phyloP scores from a whole-genome alignment of 2,113 vertebrate genomes.

The Muscicapa adusta region DNA sequence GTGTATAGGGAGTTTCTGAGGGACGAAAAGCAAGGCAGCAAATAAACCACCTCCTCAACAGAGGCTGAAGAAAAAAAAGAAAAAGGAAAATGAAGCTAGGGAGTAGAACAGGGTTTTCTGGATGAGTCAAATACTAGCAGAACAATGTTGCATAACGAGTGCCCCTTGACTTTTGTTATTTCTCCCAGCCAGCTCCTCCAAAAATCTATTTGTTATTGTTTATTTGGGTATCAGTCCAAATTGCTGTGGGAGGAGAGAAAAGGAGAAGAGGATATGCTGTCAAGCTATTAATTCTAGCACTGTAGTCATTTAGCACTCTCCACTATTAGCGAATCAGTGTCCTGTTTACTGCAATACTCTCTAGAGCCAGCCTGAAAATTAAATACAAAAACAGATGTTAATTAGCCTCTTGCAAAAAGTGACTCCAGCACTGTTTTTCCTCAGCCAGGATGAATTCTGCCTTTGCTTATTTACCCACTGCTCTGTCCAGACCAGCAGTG shows the following conservation, averaged over 20 bases:
- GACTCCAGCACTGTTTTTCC: neutral
- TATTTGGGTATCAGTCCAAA: constrained; percentile 62
- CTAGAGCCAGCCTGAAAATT: constrained; percentile 7
- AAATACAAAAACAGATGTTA: constrained; percentile 23
- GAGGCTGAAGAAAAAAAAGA: neutral
- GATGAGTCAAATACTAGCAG: constrained; percentile 5
- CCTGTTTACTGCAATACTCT: constrained; percentile 27
- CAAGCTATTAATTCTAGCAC: constrained; percentile 40
- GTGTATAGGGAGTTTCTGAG: neutral
- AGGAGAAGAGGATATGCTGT: constrained; percentile 37
- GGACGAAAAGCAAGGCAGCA: neutral
- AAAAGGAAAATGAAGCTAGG: neutral
- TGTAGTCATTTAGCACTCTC: neutral
- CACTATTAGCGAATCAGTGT: neutral
- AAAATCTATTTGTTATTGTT: constrained; percentile 58
- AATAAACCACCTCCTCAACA: neutral
- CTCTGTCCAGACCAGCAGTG: neutral
- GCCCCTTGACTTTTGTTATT: constrained; percentile 58
- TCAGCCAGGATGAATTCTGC: neutral
- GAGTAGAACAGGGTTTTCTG: constrained; percentile 21
- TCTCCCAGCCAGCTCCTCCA: constrained; percentile 42
- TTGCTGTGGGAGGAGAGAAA: constrained; percentile 47
- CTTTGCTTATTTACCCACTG: neutral
- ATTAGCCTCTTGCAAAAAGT: neutral
- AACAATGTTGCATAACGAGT: constrained; percentile 12